phyloP scores from a whole-genome alignment of 2,888 invertebrate species.

The Reticulitermes lucifugus region DNA sequence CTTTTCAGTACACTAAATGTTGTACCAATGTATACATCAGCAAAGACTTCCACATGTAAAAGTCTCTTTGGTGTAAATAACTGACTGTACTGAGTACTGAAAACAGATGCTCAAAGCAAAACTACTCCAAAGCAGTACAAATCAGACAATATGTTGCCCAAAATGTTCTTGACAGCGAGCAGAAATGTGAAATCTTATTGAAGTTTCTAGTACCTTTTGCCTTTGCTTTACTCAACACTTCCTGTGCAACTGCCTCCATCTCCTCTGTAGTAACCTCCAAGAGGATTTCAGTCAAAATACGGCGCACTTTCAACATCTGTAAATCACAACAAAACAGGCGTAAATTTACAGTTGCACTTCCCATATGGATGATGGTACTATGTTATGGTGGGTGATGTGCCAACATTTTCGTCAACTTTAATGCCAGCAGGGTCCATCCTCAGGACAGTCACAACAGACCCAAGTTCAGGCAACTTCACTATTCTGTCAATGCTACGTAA shows the following conservation, averaged over 20 bases:
- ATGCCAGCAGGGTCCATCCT: too few relatives aligned
- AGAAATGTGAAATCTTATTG: constrained; percentile 54
- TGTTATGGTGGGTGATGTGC: too few relatives aligned
- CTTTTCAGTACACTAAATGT: constrained; percentile 9
- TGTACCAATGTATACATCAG: not conserved
- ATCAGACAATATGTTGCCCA: not conserved
- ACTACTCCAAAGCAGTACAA: not conserved
- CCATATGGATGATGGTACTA: too few relatives aligned
- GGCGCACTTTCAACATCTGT: constrained; percentile 89
- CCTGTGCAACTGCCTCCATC: constrained; percentile 85
- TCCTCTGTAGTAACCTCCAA: constrained; percentile 94
- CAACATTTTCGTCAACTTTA: too few relatives aligned
- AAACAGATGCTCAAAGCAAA: constrained; percentile 15
- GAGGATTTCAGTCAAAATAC: constrained; percentile 92
- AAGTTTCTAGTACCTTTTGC: constrained; percentile 76
- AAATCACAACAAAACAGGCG: constrained; percentile 53
- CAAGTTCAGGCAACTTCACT: too few relatives aligned
- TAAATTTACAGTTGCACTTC: too few relatives aligned
- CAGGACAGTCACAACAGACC: too few relatives aligned
- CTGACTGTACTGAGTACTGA: not conserved
- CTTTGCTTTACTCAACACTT: constrained; percentile 84
- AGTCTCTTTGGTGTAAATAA: constrained; percentile 21
- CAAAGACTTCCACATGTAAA: constrained; percentile 4
- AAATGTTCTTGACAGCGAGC: constrained; percentile 32
- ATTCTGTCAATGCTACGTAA: too few relatives aligned